phyloP scores from a whole-genome alignment of 2,888 invertebrate genomes.

The Caenorhabditis doughertyi region DNA sequence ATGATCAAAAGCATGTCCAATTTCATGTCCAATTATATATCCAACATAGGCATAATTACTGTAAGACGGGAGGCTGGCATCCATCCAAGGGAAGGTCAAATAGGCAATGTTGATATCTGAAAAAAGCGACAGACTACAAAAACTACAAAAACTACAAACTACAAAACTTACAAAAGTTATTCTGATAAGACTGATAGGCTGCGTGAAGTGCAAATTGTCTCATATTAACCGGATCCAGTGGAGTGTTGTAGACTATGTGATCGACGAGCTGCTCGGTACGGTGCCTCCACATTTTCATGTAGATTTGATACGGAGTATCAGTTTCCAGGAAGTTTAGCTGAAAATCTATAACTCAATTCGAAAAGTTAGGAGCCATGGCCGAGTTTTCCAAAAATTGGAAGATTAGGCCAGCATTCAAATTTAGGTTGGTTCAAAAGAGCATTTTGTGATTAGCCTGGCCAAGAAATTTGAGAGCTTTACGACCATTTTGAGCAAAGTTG shows the following conservation, averaged over 20 bases:
- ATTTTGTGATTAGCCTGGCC: neutral
- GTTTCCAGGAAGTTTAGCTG: conserved; percentile 28
- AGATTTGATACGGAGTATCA: conserved; percentile 19
- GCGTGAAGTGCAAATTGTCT: neutral
- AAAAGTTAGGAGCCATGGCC: too few relatives aligned
- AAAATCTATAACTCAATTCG: neutral
- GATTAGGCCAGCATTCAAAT: too few relatives aligned
- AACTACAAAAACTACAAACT: neutral
- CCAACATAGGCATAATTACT: conserved; percentile 20
- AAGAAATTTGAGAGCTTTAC: neutral
- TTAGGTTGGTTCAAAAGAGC: too few relatives aligned
- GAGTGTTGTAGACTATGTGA: conserved; percentile 26
- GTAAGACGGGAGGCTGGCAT: conserved; percentile 8
- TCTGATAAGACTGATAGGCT: conserved; percentile 5
- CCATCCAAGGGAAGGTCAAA: conserved; percentile 19
- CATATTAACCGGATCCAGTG: conserved; percentile 30
- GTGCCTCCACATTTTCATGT: conserved; percentile 45
- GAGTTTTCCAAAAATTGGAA: neutral
- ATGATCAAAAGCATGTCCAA: conserved; percentile 48
- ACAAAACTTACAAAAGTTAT: conserved; percentile 24
- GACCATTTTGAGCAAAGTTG: neutral
- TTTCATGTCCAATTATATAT: conserved; percentile 29
- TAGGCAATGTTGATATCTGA: conserved; percentile 18
- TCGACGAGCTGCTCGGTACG: conserved; percentile 39
- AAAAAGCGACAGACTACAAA: neutral